These are phyloP conservation scores for Copidosoma aretas DNA, from an alignment of 2,888 invertebrate genomes.

Conservation along the genomic window DNA sequence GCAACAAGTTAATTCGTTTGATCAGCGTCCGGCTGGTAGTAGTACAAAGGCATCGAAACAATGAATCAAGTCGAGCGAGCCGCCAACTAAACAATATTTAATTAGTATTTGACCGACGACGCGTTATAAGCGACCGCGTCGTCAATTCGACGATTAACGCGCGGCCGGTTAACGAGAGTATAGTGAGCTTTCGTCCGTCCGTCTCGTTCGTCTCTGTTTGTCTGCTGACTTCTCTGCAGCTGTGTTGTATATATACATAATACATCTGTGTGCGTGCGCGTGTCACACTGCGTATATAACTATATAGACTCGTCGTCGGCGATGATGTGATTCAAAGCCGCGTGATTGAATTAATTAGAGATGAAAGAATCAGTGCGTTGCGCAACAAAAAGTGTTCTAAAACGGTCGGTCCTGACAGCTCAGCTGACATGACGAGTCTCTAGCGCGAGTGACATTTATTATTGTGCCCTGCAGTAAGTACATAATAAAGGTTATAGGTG, in stretches of 20 bases:
- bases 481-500: too few species aligned
- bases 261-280: too few species aligned
- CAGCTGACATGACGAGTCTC: conserved; percentile 34
- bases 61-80: conserved; percentile 27
- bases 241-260: too few species aligned
- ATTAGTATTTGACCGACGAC: conserved; percentile 32
- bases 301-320: too few species aligned
- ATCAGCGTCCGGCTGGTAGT: conserved; percentile 12
- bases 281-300: too few species aligned
- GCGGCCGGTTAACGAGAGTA: too few species aligned
- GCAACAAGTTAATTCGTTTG: conserved; percentile 34
- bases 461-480: too few species aligned
- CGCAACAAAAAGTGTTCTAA: conserved; percentile 49
- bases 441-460: neutral
- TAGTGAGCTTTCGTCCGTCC: too few species aligned
- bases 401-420: conserved; percentile 11
- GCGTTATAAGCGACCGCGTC: conserved; percentile 24
- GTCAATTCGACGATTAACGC: conserved; percentile 16
- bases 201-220: too few species aligned
- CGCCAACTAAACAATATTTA: conserved; percentile 27
- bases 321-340: conserved; percentile 21
- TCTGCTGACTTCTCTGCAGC: too few species aligned
- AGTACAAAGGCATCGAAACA: conserved; percentile 31
- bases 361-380: conserved; percentile 39
- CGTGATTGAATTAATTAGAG: conserved; percentile 15